Evolutionary conservation across 1,140 invertebrate species (phyloP).

Genomic region (Drosophila erecta): DNA sequence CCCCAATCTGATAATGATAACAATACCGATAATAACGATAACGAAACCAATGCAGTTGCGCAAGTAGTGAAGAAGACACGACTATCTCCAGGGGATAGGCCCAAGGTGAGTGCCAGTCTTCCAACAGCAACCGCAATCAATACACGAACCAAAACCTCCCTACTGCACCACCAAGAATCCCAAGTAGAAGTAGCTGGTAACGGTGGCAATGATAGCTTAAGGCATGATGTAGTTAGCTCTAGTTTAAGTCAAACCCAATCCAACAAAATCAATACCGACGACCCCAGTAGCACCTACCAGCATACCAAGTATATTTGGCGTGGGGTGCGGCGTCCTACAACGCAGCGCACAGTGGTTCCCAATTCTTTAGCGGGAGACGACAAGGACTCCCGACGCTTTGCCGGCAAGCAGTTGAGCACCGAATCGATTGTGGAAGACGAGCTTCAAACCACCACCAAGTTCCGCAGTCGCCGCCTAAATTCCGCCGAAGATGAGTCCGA

Average conservation of each 20-base stretch:
- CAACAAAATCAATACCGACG: constrained; percentile 24
- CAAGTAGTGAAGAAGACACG: constrained; percentile 60
- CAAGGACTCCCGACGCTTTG: constrained; percentile 65
- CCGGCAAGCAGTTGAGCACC: constrained; percentile 65
- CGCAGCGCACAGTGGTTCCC: constrained; percentile 16
- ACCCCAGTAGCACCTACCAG: constrained; percentile 4
- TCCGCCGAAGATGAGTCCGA: constrained; percentile 49
- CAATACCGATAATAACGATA: constrained; percentile 39
- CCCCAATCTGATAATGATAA: constrained; percentile 39
- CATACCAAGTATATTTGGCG: constrained; percentile 49
- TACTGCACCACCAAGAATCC: constrained; percentile 48
- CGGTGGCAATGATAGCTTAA: constrained; percentile 74
- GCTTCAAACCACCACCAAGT: constrained; percentile 12
- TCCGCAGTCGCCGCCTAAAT: constrained; percentile 46
- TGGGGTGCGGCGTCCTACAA: constrained; percentile 25
- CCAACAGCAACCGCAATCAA: constrained; percentile 47
- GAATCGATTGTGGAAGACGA: constrained; percentile 17
- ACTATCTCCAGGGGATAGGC: constrained; percentile 71
- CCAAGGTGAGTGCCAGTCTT: constrained; percentile 75
- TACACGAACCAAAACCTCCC: constrained; percentile 40
- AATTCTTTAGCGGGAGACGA: constrained; percentile 41
- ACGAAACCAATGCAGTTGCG: constrained; percentile 56
- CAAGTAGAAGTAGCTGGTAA: constrained; percentile 68
- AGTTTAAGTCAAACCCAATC: constrained; percentile 61
- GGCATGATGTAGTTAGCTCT: constrained; percentile 76